Conservation (phyloP, 2,888 invertebrate genomes). For the Drosophila vallismaia region DNA sequence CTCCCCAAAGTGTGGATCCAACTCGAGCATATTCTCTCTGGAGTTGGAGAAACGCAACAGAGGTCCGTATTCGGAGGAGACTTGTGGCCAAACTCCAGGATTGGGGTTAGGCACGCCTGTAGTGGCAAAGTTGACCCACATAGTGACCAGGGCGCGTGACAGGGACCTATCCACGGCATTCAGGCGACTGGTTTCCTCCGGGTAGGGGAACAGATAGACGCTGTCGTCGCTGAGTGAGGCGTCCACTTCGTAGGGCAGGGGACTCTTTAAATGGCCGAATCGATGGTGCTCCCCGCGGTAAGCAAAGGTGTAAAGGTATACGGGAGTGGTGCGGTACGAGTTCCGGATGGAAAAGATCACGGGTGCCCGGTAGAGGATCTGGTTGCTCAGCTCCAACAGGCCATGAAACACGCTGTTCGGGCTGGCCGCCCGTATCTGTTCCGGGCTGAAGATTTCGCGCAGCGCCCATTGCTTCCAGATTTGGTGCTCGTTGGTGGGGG, state of each 20-base stretch:
- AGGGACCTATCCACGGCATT: conserved; percentile 81
- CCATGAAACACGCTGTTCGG: conserved; percentile 65
- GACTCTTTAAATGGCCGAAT: conserved; percentile 79
- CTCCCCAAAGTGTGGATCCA: conserved; percentile 82
- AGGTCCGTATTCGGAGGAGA: conserved; percentile 80
- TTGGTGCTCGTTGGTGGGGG: conserved; percentile 68
- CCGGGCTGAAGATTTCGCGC: conserved; percentile 72
- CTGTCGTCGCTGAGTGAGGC: conserved; percentile 87
- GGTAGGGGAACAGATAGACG: conserved; percentile 85
- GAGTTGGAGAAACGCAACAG: conserved; percentile 80
- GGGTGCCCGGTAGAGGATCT: conserved; percentile 81
- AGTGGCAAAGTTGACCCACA: conserved; percentile 83
- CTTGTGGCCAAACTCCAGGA: conserved; percentile 74
- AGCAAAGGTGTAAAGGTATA: conserved; percentile 85
- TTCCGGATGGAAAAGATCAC: conserved; percentile 77
- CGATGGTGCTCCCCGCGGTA: conserved; percentile 84
- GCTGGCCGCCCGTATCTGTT: conserved; percentile 58
- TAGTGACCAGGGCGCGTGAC: conserved; percentile 83
- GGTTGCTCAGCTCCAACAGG: conserved; percentile 78
- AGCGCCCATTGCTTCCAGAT: conserved; percentile 79
- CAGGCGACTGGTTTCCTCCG: conserved; percentile 78
- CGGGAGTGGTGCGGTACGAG: conserved; percentile 73
- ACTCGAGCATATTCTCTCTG: conserved; percentile 57
- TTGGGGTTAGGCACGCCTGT: conserved; percentile 72
- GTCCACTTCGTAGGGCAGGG: conserved; percentile 84